Evolutionary conservation across 2,888 invertebrate species (phyloP), one percentile per base, ranked within the genome.

Genomic region (Biston stratarius): DNA sequence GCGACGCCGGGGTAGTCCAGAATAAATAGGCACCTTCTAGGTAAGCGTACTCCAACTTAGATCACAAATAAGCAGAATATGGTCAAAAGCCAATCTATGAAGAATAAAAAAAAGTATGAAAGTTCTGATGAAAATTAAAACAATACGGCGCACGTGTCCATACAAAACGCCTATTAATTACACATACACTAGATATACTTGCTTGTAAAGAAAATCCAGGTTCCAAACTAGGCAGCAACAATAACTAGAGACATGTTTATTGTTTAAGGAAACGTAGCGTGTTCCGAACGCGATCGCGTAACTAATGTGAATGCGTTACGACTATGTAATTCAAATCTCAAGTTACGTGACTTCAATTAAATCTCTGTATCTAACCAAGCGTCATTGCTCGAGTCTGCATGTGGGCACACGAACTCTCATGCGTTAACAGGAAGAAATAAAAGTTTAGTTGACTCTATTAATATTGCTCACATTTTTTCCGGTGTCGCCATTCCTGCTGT

Each of bases 331-430:
- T 74, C 52, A 42, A 60, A 53, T 70, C 47, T 58, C 56, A 72
- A 63, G 80, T 86, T 86, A 86, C 86, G 88, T 87, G 86, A 87
- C 81, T 82, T 72, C 73, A 81, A 83, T 85, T 78, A 83, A 81
- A 81, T 77, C 73, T 78, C 77, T 83, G 80, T 78, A 79, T 77
- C 81, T 82, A 44, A 53, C 55, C 40, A 45, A 67, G 55, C 49
- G 15, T 40, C 24, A 24, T 24, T 53, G 55, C 67, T 69, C 45
- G 57, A 49, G 45, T 63, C 42, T 47, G 60, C 56, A 60, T 66
- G 53, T 52, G 38, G 65, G 49, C 69, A 61, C 68, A 68, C 55
- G 55, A 64, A 58, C 40, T 63, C 57, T 51, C 61, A 6, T 8
- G 38, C 58, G 66, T 59, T 47, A 49, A 57, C 66, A 70, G 71